Base-by-base conservation (phyloP, 1,140 invertebrate species). In the Manduca sexta region DNA sequence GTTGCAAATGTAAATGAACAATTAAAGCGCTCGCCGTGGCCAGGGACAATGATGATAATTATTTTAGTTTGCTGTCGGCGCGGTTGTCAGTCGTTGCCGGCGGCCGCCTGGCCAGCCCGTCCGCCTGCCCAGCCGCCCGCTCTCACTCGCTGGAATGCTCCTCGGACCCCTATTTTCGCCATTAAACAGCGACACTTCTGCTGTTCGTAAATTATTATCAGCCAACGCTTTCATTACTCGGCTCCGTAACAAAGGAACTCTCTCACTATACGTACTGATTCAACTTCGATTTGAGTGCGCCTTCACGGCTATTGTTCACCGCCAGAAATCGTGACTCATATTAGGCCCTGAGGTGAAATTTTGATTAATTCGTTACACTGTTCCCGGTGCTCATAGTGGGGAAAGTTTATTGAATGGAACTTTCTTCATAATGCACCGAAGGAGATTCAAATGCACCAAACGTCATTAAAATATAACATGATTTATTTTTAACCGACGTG, bases 1-100 rank as follows among this genome's bases (percentile, higher is more conserved):
- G 79, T 75, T 82, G 78, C 76, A 81, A 83, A 83, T 85, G 76
- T 85, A 85, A 85, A 85, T 85, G 82, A 85, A 85, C 82, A 85
- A 85, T 85, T 85, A 83, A 82, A 85, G 66, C 72, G 73, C 75
- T 76, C 74, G 79, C 78, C 72, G 74, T 75, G 74, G 65, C 77
- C 77, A 74, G 74, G 74, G 67, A 83, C 82, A 83, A 80, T 83
- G 76, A 85, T 80, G 73, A 84, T 84, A 83, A 85, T 85, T 85
- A 85, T 85, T 85, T 85, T 80, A 85, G 82, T 83, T 85, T 67
- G 79, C 64, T 79, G 79, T 78, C 75, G 78, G 67, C 74, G 69
- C 69, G 71, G 74, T 56, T 71, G 77, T 81, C 76, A 71, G 64
- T 69, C 67, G 68, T 41, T 59, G 50, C 41, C 47, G 35, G 53